Evolutionary conservation across 2,797 vertebrate species (phyloP).

Genomic region (Acanthornis magna): DNA sequence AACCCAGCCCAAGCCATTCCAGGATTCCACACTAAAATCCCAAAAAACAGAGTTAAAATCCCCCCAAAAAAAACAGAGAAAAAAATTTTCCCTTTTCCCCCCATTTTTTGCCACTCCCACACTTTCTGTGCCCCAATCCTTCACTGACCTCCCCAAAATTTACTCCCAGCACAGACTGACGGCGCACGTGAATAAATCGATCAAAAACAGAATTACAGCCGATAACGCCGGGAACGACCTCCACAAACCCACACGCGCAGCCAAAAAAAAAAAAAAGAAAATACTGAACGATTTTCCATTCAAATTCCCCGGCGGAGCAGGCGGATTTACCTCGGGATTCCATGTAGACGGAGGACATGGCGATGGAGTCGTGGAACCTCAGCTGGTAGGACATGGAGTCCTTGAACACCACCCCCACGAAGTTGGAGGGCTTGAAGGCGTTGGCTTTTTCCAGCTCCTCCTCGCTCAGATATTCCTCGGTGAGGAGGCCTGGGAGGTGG

Average conservation of each 20-base stretch:
- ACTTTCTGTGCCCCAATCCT: no score
- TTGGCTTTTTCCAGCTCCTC: slow-evolving; percentile 87
- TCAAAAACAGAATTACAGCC: rapidly evolving
- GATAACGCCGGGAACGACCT: no score
- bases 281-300: rapidly evolving
- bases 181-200: no score
- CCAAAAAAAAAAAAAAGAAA: background rate
- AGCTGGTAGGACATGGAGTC: slow-evolving; percentile 87
- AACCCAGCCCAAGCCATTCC: no score
- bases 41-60: background rate
- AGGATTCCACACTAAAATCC: no score
- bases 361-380: slow-evolving; percentile 74
- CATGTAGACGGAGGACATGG: slow-evolving; percentile 69
- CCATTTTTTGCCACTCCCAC: no score
- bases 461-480: slow-evolving; percentile 78
- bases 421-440: slow-evolving; percentile 77
- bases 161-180: no score
- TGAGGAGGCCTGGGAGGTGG: slow-evolving; percentile 53
- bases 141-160: no score
- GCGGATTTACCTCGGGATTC: slow-evolving; percentile 70
- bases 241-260: no score
- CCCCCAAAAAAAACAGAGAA: background rate
- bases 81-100: no score
- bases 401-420: slow-evolving; percentile 88
- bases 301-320: rapidly evolving